Evolutionary conservation across 2,888 invertebrate genomes (phyloP), one percentile per base, ranked within the genome.

Genomic region (Cactoblastis cactorum): DNA sequence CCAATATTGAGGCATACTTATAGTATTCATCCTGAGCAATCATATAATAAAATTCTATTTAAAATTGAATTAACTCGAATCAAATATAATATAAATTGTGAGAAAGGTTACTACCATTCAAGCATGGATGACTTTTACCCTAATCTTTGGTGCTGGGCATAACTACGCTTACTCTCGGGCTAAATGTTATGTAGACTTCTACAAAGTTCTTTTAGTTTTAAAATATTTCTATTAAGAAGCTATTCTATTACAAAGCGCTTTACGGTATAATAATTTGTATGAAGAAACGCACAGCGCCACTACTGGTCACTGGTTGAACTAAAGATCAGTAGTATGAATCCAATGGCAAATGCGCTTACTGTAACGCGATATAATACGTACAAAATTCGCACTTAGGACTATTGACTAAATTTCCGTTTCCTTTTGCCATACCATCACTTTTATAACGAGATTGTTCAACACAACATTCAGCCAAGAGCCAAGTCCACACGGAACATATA

Each of bases 91-190:
- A 70, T 55, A 67, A 61, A 72, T 67, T 59, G 59, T 62, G 65
- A 58, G 57, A 59, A 43, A 43, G 43, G 57, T 58, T 65, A 71
- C 69, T 72, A 74, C 71, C 66, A 64, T 66, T 71, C 69, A 61
- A 67, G 68, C 65, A 67, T 72, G 77, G 78, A 79, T 69, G 69
- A 72, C 67, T 71, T 76, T 77, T 80, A 77, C 74, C 67, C 87
- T 89, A 89, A 87, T 89, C 88, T 89, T 89, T 89, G 88, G 88
- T 89, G 76, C 71, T 74, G 84, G 83, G 74, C 80, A 76, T 78
- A 79, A 77, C 78, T 79, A 78, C 63, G 65, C 70, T 70, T 80
- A 67, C 63, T 41, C 22, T 50, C 63, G 63, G 62, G 70, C 76
- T 65, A 70, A 74, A 74, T 65, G 75, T 66, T 56, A 53, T 54